Evolutionary conservation across 2,888 invertebrate genomes (phyloP), one percentile per base, ranked within the genome.

Genomic region (Bellardia bayeri): DNA sequence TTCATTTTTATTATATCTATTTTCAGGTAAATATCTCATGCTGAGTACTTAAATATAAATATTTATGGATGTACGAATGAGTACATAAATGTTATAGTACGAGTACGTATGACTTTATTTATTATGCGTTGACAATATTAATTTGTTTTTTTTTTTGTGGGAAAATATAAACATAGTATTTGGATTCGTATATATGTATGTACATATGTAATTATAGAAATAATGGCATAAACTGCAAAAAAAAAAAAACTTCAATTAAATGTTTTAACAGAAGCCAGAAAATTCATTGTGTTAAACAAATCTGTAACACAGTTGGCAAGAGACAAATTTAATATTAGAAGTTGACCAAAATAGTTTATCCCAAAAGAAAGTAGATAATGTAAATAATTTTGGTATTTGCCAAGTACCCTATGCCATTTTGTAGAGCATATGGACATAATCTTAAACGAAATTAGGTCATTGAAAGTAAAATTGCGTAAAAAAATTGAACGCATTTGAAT

Each of bases 221-320:
- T 45, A 2, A 16, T 56, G 45, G 16, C 42, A 16, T 49, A 49
- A 49, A 23, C 5, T 40, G 49, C 4, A 37, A 42, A 42, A n/a
- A n/a, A 45, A 45, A 16, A 58, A 69, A 75, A 69, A 82, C 85
- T 51, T 66, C 82, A 79, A 87, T 87, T 69, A 82, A 71, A 82
- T 80, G 68, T 64, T 68, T 82, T 63, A 51, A 85, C 42, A 69
- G 74, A 8, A 79, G 82, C 74, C 87, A 87, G 85, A 74, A 87
- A 85, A 82, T 79, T 79, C 42, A 85, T 82, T 82, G 74, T 82
- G 82, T 16, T 33, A 16, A 78, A 79, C 63, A 85, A 63, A 76
- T 64, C 40, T 64, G n/a, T 80, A 69, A 51, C 74, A 74, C 74
- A 85, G 80, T 85, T 85, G 75, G 80, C 80, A 71, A 33, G 42